Percentiles rank a stretch among this genome's conserved stretches.
Conservation (phyloP, 2,888 invertebrate genomes). For the Tetranychus truncatus region DNA sequence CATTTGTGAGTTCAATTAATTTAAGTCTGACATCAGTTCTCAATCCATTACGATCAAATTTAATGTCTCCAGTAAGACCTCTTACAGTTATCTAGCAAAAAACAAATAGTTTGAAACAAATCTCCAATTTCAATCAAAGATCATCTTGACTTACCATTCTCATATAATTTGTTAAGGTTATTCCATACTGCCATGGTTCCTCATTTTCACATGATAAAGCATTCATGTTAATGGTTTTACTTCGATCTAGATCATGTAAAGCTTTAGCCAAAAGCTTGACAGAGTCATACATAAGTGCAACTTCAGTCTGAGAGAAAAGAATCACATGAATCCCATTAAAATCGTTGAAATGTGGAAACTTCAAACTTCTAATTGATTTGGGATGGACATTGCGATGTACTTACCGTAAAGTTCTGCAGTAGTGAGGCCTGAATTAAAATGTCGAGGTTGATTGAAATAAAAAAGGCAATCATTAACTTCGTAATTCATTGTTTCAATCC, state of each 20-base stretch:
- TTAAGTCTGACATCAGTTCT: constrained; percentile 34
- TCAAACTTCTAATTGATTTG: background rate
- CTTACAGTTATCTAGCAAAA: constrained; percentile 58
- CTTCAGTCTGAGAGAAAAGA: constrained; percentile 25
- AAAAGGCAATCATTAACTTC: background rate
- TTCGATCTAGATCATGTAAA: constrained; percentile 26
- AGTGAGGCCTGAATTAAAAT: background rate
- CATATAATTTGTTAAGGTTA: constrained; percentile 25
- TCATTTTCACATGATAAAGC: constrained; percentile 26
- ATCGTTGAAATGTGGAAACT: background rate
- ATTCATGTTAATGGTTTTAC: constrained; percentile 25
- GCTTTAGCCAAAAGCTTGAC: constrained; percentile 27
- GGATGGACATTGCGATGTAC: background rate
- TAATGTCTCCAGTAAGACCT: constrained; percentile 76
- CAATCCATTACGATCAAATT: constrained; percentile 73
- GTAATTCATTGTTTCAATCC: background rate
- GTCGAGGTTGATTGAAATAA: background rate
- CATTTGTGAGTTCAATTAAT: constrained; percentile 41
- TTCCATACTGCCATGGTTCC: constrained; percentile 26
- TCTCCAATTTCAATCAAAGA: background rate
- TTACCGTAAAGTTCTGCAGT: constrained; percentile 21
- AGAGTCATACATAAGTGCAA: constrained; percentile 28
- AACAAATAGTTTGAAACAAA: background rate
- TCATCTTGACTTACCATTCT: constrained; percentile 23
- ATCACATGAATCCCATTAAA: background rate